Evolutionary conservation across 2,797 vertebrate species (phyloP).

Genomic region (Platalea minor): DNA sequence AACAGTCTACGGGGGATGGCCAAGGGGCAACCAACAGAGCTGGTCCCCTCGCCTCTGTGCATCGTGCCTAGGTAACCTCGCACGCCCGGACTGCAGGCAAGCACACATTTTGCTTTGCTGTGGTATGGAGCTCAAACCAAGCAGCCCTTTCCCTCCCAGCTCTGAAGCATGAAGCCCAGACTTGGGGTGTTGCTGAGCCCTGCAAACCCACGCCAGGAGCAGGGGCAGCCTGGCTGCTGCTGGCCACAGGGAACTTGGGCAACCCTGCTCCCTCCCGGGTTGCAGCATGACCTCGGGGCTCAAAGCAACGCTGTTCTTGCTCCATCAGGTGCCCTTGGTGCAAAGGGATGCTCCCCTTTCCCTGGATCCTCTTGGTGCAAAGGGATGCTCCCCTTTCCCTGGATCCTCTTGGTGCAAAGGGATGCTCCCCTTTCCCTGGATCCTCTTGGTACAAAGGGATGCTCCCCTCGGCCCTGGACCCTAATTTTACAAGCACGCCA

Average conservation of each 20-base stretch:
- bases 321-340: neutral
- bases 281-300: neutral
- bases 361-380: neutral
- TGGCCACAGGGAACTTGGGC: neutral
- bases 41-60: accelerated
- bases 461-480: neutral
- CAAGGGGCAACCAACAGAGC: neutral
- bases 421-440: neutral
- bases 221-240: neutral
- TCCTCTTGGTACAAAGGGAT: neutral
- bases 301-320: neutral
- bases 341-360: neutral
- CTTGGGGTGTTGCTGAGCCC: accelerated
- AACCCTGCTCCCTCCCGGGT: neutral
- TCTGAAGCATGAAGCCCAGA: neutral
- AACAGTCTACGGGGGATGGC: accelerated
- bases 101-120: neutral
- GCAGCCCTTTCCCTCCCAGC: neutral
- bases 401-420: neutral
- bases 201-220: neutral
- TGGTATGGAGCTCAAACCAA: neutral
- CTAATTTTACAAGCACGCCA: neutral
- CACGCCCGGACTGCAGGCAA: neutral
- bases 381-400: too few relatives aligned
- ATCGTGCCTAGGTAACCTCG: accelerated